A percentile compares a stretch with the other conserved stretches of the same genome.
Evolutionary conservation across 2,888 invertebrate species (phyloP).

Genomic region (Orthosia incerta): DNA sequence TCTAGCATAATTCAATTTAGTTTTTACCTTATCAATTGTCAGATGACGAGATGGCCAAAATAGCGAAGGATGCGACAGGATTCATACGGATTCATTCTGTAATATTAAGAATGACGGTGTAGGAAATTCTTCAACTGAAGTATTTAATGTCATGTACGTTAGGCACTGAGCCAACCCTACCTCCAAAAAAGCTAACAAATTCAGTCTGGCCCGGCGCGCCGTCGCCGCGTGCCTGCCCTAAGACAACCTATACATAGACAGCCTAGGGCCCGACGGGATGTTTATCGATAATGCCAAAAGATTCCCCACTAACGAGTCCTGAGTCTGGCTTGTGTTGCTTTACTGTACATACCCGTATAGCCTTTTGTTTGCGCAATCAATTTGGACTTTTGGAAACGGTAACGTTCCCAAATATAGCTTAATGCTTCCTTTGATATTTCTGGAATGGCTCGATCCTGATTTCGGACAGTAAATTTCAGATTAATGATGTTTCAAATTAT

Average conservation of each 20-base stretch:
- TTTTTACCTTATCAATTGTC: constrained; percentile 8
- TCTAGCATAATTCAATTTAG: constrained; percentile 1
- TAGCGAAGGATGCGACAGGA: not conserved
- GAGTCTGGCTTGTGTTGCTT: constrained; percentile 66
- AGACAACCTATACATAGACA: constrained; percentile 86
- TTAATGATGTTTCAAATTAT: not conserved
- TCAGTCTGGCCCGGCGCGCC: constrained; percentile 76
- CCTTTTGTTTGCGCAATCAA: constrained; percentile 52
- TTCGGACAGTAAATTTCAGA: constrained; percentile 5
- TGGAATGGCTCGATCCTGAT: constrained; percentile 8
- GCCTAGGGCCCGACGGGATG: constrained; percentile 83
- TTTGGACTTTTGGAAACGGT: constrained; percentile 38
- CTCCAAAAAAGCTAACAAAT: constrained; percentile 81
- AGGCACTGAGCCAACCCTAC: constrained; percentile 77
- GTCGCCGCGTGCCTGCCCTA: constrained; percentile 87
- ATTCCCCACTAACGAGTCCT: constrained; percentile 71
- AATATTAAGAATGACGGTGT: not conserved
- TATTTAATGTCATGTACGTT: not conserved
- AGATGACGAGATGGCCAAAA: not conserved
- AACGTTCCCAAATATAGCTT: constrained; percentile 31
- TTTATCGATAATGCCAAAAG: constrained; percentile 76
- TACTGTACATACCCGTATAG: constrained; percentile 45
- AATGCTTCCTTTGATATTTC: constrained; percentile 23
- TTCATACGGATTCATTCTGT: not conserved
- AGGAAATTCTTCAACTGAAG: not conserved